Conservation (phyloP, 2,888 invertebrate genomes). For the Antheraea yamamai region DNA sequence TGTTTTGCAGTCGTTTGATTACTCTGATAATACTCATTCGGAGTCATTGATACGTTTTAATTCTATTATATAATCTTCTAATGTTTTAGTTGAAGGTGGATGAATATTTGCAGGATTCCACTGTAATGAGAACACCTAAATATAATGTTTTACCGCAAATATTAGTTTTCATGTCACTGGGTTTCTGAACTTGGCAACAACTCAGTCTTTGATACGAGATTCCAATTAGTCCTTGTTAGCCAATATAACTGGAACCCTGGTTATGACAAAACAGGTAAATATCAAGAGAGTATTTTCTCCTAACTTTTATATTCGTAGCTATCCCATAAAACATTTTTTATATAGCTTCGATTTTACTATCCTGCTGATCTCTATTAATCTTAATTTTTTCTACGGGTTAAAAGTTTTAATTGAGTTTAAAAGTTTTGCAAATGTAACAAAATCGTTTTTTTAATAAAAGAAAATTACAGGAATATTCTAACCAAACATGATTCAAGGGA, state of each 20-base stretch:
- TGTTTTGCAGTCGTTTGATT: slow-evolving; percentile 9
- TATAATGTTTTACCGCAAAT: no score
- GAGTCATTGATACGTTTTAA: neutral
- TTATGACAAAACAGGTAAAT: no score
- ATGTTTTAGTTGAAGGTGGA: neutral
- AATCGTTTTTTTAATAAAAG: neutral
- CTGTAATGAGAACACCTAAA: neutral
- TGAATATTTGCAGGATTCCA: neutral
- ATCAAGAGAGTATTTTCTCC: no score
- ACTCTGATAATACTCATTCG: neutral
- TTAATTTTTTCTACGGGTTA: neutral
- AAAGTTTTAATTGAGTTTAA: neutral
- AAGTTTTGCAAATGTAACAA: neutral
- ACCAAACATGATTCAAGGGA: neutral
- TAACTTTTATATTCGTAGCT: no score
- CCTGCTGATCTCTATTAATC: neutral
- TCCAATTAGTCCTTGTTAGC: no score
- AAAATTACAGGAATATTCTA: neutral
- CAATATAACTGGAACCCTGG: no score
- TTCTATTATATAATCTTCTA: neutral
- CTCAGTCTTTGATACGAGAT: no score
- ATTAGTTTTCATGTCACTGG: no score
- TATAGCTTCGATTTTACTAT: neutral
- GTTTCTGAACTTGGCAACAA: no score
- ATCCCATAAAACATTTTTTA: neutral